Evolutionary conservation across 1,140 invertebrate species (phyloP), one percentile per base, ranked within the genome.

Genomic region (Ditylenchus dipsaci): DNA sequence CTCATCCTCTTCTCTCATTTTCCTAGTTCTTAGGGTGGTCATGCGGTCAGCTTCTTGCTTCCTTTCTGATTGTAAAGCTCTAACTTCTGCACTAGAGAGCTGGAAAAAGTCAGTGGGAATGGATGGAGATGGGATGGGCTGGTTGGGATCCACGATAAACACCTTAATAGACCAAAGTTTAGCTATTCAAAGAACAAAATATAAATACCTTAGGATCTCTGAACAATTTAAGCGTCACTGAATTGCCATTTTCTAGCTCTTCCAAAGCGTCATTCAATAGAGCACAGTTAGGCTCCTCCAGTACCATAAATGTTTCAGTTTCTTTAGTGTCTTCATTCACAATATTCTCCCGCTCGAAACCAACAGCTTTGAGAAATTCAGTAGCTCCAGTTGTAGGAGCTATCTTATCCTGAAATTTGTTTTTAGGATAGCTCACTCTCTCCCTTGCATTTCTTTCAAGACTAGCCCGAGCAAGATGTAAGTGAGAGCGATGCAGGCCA

Each of bases 1-100:
- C 23, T 49, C 38, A 33, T 77, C 74, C 17, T 13, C 33, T 60
- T 75, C 74, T 30, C 74, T 71, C 74, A 75, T 75, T 33, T 74
- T 53, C 29, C 19, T 7, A 17, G 74, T 75, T 29, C 74, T 29
- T 47, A 75, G 61, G 7, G 75, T 76, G 45, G 69, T 76, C 47
- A 77, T 42, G 9, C 60, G 27, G 43, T 75, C 74, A 21, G 74
- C 15, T 27, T 58, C 74, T 38, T 74, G 53, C 1, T 56, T 61
- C 29, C 69, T 47, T 42, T 49, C 17, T 30, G 63, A 23, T 19
- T 75, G 74, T 29, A 74, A 65, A n/a, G 9, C 15, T 26, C 42
- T 21, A 13, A 75, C 38, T 71, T 75, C 74, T 3, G 56, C 74
- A n/a, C 42, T 57, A 0, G 74, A 70, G 1, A 56, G 45, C 7